Evolutionary conservation across 2,113 vertebrate genomes (phyloP).

Genomic region (Halcyon senegalensis): DNA sequence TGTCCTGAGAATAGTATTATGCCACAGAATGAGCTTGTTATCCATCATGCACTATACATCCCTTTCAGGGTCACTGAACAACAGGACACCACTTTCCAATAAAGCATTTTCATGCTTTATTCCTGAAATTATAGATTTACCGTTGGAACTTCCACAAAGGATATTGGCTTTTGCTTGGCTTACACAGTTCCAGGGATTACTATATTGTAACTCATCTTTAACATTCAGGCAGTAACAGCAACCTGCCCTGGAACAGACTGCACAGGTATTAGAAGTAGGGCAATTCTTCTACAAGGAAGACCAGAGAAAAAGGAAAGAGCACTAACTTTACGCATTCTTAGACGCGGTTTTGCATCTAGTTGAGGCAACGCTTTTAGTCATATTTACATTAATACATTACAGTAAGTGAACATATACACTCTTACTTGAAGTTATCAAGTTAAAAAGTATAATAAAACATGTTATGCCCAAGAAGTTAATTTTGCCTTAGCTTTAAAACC

Average conservation of each 20-base stretch:
- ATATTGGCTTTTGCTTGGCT: background rate
- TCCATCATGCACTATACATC: accelerated
- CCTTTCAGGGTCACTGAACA: background rate
- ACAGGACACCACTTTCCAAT: background rate
- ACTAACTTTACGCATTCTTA: background rate
- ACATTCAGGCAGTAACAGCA: background rate
- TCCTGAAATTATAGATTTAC: background rate
- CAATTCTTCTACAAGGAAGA: background rate
- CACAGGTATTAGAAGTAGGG: background rate
- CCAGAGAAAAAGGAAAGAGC: background rate
- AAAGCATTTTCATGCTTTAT: background rate
- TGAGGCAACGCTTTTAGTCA: background rate
- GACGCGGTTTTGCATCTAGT: background rate
- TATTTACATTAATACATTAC: background rate
- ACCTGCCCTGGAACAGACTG: background rate
- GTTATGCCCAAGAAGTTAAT: background rate
- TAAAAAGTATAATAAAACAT: background rate
- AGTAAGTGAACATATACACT: background rate
- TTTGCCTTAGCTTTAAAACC: background rate
- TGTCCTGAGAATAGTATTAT: background rate
- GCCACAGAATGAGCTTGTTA: accelerated
- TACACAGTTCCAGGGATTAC: background rate
- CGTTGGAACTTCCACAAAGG: background rate
- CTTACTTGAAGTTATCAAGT: background rate
- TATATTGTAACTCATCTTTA: background rate